phyloP scores from a whole-genome alignment of 2,888 invertebrate genomes.

The Aethes cnicana region DNA sequence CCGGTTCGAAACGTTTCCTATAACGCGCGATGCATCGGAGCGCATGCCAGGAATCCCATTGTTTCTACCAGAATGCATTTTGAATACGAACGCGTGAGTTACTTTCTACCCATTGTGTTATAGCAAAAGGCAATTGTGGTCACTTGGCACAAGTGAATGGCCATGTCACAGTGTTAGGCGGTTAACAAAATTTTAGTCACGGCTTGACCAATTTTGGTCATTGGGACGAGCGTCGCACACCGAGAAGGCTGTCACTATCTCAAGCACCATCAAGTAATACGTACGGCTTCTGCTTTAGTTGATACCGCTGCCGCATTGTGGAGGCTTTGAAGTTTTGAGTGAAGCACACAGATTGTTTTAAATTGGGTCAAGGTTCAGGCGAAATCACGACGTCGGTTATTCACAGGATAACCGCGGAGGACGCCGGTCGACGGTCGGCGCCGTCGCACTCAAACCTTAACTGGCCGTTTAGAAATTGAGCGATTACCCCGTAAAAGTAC shows the following conservation, averaged over 20 bases:
- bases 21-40: conserved; percentile 39
- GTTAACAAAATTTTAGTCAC: conserved; percentile 44
- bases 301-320: conserved; percentile 77
- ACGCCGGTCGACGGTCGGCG: conserved; percentile 44
- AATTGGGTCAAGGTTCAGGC: conserved; percentile 38
- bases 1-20: conserved; percentile 31
- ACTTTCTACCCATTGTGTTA: conserved; percentile 68
- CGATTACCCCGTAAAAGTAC: conserved; percentile 59
- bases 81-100: conserved; percentile 41
- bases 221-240: conserved; percentile 40
- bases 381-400: conserved; percentile 64
- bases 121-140: conserved; percentile 46
- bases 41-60: conserved; percentile 59
- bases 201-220: conserved; percentile 42
- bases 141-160: conserved; percentile 49
- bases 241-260: conserved; percentile 5
- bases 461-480: conserved; percentile 54
- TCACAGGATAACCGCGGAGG: conserved; percentile 57
- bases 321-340: conserved; percentile 41
- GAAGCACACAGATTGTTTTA: conserved; percentile 45
- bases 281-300: conserved; percentile 77
- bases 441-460: conserved; percentile 45
- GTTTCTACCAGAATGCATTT: conserved; percentile 51
- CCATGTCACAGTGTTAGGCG: conserved; percentile 43
- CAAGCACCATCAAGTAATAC: conserved; percentile 46